Evolutionary conservation across 2,888 invertebrate genomes (phyloP).

Genomic region (Lamproptera curius): DNA sequence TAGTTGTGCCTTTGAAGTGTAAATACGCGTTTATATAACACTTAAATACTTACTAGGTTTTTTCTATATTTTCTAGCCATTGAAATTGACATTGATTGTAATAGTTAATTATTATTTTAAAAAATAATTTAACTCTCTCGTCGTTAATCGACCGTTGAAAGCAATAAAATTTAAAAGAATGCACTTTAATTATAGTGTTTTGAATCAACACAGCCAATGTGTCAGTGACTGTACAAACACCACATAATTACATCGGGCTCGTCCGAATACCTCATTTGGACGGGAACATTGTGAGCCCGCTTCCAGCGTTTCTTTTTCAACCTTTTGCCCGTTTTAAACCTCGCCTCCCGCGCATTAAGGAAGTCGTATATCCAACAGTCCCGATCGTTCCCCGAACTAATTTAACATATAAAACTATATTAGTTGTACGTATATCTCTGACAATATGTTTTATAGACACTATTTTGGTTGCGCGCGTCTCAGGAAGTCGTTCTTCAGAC

Average conservation of each 20-base stretch:
- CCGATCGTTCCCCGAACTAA: slow-evolving; percentile 58
- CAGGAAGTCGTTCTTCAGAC: slow-evolving; percentile 60
- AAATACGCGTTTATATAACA: too few species aligned
- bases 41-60: too few species aligned
- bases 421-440: slow-evolving; percentile 42
- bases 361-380: slow-evolving; percentile 56
- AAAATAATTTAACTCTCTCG: too few species aligned
- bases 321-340: slow-evolving; percentile 58
- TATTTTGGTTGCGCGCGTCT: slow-evolving; percentile 42
- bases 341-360: slow-evolving; percentile 40
- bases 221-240: slow-evolving; percentile 43
- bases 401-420: slow-evolving; percentile 61
- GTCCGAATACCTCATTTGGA: slow-evolving; percentile 59
- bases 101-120: too few species aligned
- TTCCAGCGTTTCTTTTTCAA: slow-evolving; percentile 41
- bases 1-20: too few species aligned
- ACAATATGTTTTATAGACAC: slow-evolving; percentile 56
- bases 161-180: too few species aligned
- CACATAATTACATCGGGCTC: slow-evolving; percentile 56
- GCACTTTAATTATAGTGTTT: too few species aligned
- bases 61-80: too few species aligned
- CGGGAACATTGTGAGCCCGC: slow-evolving; percentile 59
- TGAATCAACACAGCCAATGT: slow-evolving; percentile 18
- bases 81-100: too few species aligned
- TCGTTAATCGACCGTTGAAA: too few species aligned